Base-by-base conservation (phyloP, 92 coral and sea anemone genomes). In the Diadumene lineata region DNA sequence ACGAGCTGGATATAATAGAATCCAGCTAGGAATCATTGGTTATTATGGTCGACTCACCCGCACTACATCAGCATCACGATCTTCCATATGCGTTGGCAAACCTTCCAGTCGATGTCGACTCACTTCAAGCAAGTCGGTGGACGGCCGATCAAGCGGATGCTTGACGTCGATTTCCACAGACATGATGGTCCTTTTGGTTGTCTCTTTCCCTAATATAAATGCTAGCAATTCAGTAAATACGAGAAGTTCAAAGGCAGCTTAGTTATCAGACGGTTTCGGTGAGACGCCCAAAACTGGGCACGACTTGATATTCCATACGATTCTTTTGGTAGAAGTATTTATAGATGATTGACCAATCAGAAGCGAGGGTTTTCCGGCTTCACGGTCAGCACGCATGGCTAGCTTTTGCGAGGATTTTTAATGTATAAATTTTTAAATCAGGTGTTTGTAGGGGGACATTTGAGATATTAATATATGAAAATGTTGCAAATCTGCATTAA, bases 251-350 rank as follows among this genome's bases (percentile, higher is more conserved):
- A 78, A 78, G 68, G 82, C 82, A 78, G 82, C 82, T 78, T 33
- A 66, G 82, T 78, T 78, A 78, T 78, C 82, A 78, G 82, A 78
- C 82, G 63, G 81, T 46, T 71, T 56, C 79, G 70, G 82, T 73
- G 88, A 87, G 92, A 83, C 92, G 92, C 92, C 88, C 92, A 68
- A 87, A 87, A 87, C 88, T 74, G 88, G 92, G 92, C 88, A 86
- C 82, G 88, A 87, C 92, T 87, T 82, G 91, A 83, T 79, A 87
- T 83, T 76, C 82, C 81, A 87, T 87, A 79, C 82, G 82, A 68
- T 50, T 57, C 72, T 67, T 70, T 78, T 70, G 74, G 70, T 74
- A 60, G 68, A 78, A 76, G 81, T 76, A 66, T 76, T 76, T 76
- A 76, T 78, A 68, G 21, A 23, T 26, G 48, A 25, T 55, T 31